A percentile compares a stretch with the other conserved stretches of the same genome.
Conservation (phyloP, 2,797 vertebrate species). For the Sparidentex hasta region DNA sequence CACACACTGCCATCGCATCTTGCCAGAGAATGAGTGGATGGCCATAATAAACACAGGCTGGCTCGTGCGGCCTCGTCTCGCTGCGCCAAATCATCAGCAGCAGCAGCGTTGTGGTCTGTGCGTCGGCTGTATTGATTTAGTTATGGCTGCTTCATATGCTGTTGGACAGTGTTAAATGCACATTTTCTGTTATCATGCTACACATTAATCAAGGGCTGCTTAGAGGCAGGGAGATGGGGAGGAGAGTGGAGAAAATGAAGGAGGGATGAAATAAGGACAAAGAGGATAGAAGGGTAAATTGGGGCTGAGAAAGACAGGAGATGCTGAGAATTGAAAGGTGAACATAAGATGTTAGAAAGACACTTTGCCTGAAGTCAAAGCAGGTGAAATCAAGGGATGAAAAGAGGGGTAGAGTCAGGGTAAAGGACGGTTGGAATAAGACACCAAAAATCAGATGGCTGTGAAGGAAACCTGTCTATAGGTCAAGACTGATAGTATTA, state of each 20-base stretch:
- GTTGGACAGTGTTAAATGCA: slow-evolving; percentile 93
- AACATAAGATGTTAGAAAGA: background rate
- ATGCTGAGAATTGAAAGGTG: background rate
- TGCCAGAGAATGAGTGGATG: slow-evolving; percentile 38
- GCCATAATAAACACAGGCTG: slow-evolving; percentile 69
- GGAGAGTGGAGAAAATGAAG: slow-evolving; percentile 6
- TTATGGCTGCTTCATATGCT: slow-evolving; percentile 91
- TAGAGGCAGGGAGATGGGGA: slow-evolving; percentile 41
- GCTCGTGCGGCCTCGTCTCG: slow-evolving; percentile 45
- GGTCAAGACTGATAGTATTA: background rate
- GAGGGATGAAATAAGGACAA: slow-evolving; percentile 30
- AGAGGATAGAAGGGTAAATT: slow-evolving; percentile 1
- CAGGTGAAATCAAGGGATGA: background rate
- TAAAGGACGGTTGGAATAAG: background rate
- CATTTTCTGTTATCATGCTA: slow-evolving; percentile 87
- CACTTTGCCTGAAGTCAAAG: background rate
- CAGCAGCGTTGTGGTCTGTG: slow-evolving; percentile 61
- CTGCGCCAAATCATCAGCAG: slow-evolving; percentile 57
- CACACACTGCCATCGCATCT: slow-evolving; percentile 41
- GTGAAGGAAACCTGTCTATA: background rate
- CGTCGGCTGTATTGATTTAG: slow-evolving; percentile 89
- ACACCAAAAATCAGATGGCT: background rate
- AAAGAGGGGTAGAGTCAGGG: background rate
- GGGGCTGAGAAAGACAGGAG: background rate
- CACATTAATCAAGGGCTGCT: slow-evolving; percentile 80